phyloP scores from a whole-genome alignment of 2,113 vertebrate species.

The Lagopus leucura region DNA sequence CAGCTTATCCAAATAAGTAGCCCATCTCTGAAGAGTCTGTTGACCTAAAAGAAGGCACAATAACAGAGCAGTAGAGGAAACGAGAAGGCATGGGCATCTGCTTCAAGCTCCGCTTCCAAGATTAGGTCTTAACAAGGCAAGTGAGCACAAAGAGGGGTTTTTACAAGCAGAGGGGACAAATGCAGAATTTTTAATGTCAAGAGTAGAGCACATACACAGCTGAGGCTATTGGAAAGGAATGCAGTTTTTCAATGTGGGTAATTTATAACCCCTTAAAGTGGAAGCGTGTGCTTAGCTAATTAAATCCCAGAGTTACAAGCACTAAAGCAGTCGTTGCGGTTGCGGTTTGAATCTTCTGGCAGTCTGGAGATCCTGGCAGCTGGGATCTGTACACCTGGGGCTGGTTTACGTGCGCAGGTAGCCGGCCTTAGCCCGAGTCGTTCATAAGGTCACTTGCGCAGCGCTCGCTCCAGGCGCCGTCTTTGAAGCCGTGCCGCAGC shows the following conservation, averaged over 20 bases:
- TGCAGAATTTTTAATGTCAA: not conserved
- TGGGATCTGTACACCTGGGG: not conserved
- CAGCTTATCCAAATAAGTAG: not conserved
- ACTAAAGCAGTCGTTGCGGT: not conserved
- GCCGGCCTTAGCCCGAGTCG: accelerated
- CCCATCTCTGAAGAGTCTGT: not conserved
- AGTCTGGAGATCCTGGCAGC: not conserved
- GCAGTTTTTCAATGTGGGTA: not conserved
- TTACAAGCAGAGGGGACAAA: not conserved
- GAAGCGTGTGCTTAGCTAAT: not conserved
- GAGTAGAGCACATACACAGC: not conserved
- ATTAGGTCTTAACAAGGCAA: not conserved
- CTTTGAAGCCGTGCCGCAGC: accelerated
- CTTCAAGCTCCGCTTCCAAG: not conserved
- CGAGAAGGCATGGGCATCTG: not conserved
- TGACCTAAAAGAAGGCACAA: not conserved
- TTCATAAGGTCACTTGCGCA: accelerated
- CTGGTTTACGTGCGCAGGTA: not conserved
- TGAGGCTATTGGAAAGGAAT: not conserved
- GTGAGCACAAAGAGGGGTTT: not conserved
- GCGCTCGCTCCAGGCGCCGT: accelerated
- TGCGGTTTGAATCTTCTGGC: not conserved
- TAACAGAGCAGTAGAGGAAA: not conserved
- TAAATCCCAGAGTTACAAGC: not conserved
- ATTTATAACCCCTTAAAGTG: not conserved